Base-by-base conservation (phyloP, 2,113 vertebrate genomes). In the Tiliqua scincoides region DNA sequence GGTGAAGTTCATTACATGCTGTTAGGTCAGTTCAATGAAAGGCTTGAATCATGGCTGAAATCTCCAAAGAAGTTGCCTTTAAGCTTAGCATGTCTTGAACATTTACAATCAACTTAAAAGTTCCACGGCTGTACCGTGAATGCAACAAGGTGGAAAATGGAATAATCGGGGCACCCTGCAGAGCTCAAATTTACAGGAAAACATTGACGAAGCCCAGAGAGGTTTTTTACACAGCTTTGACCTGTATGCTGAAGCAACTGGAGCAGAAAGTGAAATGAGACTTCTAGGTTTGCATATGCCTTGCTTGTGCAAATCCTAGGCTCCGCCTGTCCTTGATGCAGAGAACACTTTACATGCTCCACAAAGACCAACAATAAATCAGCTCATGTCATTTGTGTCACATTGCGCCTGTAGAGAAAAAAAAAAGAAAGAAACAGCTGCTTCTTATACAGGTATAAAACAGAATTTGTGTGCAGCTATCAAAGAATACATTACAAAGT, bases 151-250 rank as follows among this genome's bases (percentile, higher is more conserved):
- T 37, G 79, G 82, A 92, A 93, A 93, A 85, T 85, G 0, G 89
- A 93, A 75, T 35, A 30, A 91, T 15, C 83, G 65, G 35, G 80
- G 72, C n/a, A 30, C 74, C 76, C 81, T 68, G 67, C 32, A 82
- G 86, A 89, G 89, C 78, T 87, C 89, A 91, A 90, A 94, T 94
- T 93, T 91, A 87, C n/a, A 87, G 88, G 57, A 85, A n/a, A 92
- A 85, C 76, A 86, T 65, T 85, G 63, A 90, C 76, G 83, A 87
- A 94, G 71, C 85, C 76, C 71, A 76, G 74, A 83, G 73, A 85
- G 57, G 32, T 83, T 84, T 73, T 85, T 89, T 91, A 88, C 3
- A 65, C 37, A 83, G 40, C 10, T 80, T 90, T 92, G 77, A 89
- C 85, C 85, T 90, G 11, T 79, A 30, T 72, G 5, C 73, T 43